Conservation (phyloP, 2,113 vertebrate species). For the Andinoacara biseriatus region DNA sequence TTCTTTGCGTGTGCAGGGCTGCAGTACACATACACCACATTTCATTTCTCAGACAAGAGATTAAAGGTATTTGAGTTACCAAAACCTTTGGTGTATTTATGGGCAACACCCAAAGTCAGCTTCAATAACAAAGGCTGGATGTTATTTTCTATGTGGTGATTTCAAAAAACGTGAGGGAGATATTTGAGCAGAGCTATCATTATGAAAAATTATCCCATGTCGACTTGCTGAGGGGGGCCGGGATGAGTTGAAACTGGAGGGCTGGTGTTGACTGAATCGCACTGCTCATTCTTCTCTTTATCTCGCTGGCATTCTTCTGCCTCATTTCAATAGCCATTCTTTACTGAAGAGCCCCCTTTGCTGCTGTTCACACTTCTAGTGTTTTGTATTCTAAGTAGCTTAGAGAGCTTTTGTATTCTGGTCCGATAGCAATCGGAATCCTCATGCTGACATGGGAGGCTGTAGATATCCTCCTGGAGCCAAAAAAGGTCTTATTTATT, state of each 20-base stretch:
- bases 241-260: slow-evolving; percentile 69
- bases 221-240: slow-evolving; percentile 48
- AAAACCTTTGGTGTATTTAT: slow-evolving; percentile 32
- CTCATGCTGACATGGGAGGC: slow-evolving; percentile 47
- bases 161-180: slow-evolving; percentile 54
- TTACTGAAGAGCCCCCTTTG: slow-evolving; percentile 50
- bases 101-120: slow-evolving; percentile 39
- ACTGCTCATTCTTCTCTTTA: slow-evolving; percentile 69
- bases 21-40: slow-evolving; percentile 19
- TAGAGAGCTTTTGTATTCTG: slow-evolving; percentile 70
- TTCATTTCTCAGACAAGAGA: slow-evolving; percentile 59
- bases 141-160: slow-evolving; percentile 38
- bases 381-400: slow-evolving; percentile 79
- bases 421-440: slow-evolving; percentile 58
- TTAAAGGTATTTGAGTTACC: slow-evolving; percentile 53
- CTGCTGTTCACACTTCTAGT: slow-evolving; percentile 71
- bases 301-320: slow-evolving; percentile 74
- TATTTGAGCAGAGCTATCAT: slow-evolving; percentile 64
- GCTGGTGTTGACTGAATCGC: slow-evolving; percentile 55
- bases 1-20: not conserved
- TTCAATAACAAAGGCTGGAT: slow-evolving; percentile 32
- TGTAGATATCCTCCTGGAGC: slow-evolving; percentile 47
- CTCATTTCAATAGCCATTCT: slow-evolving; percentile 78
- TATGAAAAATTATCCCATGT: slow-evolving; percentile 51
- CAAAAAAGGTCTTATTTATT: slow-evolving; percentile 39